Evolutionary conservation across 2,113 vertebrate genomes (phyloP).

Genomic region (Psammodynastes pulverulentus): DNA sequence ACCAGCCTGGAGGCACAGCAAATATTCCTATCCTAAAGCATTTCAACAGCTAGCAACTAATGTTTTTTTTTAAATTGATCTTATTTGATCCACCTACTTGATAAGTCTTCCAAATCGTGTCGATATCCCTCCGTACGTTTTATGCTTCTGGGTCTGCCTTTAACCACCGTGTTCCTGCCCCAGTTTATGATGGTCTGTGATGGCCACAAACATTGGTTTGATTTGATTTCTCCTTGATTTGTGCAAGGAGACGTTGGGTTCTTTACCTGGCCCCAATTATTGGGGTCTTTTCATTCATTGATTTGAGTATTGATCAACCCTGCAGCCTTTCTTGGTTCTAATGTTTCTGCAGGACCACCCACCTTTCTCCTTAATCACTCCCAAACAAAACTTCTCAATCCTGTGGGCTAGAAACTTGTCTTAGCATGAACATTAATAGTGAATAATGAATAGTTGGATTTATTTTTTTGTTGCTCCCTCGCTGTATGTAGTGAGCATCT

Average conservation of each 20-base stretch:
- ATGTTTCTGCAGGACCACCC: neutral
- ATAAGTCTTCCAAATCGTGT: neutral
- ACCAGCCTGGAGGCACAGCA: neutral
- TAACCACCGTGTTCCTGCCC: neutral
- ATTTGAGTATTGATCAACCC: neutral
- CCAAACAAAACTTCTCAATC: neutral
- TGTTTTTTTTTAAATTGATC: neutral
- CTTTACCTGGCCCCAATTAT: neutral
- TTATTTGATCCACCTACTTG: neutral
- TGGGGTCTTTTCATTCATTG: neutral
- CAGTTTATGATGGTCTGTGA: neutral
- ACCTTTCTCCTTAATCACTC: neutral
- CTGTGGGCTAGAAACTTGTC: neutral
- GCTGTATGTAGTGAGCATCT: too few relatives aligned
- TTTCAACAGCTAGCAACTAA: neutral
- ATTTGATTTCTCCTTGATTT: neutral
- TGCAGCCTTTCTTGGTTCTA: neutral
- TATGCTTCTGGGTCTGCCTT: neutral
- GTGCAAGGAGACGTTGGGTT: neutral
- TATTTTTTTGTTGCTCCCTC: too few relatives aligned
- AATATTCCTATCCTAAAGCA: neutral
- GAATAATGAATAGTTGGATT: neutral
- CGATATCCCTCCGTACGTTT: neutral
- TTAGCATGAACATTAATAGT: neutral
- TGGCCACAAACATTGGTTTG: neutral